These are phyloP conservation scores for Myotis davidii DNA, from an alignment of 2,113 vertebrate genomes.

Conservation along the genomic window DNA sequence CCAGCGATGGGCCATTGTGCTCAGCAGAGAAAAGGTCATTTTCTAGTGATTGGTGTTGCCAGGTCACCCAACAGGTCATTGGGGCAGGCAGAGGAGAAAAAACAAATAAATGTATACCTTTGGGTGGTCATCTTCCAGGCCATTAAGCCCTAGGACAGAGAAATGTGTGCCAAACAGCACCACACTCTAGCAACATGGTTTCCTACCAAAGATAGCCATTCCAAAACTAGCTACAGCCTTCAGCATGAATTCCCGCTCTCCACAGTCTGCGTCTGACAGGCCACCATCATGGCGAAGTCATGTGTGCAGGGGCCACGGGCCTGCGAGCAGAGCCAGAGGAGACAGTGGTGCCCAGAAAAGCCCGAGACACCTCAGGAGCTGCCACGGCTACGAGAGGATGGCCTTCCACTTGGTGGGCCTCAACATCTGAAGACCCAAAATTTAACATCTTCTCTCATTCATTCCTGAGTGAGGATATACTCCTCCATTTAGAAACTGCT, in stretches of 20 bases:
- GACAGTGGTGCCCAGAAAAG: neutral
- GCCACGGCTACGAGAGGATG: neutral
- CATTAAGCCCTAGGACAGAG: neutral
- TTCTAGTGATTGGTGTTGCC: neutral
- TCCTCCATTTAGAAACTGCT: neutral
- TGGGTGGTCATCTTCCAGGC: neutral
- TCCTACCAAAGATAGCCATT: slow-evolving; percentile 25
- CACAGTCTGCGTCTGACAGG: neutral
- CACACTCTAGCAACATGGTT: neutral
- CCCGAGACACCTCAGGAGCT: neutral
- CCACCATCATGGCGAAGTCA: neutral
- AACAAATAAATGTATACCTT: neutral
- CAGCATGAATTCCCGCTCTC: neutral
- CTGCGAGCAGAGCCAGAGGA: neutral
- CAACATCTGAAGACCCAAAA: neutral
- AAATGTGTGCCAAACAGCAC: neutral
- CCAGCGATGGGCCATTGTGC: rapidly evolving
- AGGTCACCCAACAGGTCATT: neutral
- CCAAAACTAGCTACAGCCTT: neutral
- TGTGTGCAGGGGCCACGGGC: neutral
- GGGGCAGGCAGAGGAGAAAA: neutral
- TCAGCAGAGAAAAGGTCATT: neutral
- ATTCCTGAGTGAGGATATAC: neutral
- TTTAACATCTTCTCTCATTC: neutral
- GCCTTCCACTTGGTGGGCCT: neutral